These are phyloP conservation scores for Channa striata DNA, from an alignment of 2,797 vertebrate genomes.

Conservation along the genomic window DNA sequence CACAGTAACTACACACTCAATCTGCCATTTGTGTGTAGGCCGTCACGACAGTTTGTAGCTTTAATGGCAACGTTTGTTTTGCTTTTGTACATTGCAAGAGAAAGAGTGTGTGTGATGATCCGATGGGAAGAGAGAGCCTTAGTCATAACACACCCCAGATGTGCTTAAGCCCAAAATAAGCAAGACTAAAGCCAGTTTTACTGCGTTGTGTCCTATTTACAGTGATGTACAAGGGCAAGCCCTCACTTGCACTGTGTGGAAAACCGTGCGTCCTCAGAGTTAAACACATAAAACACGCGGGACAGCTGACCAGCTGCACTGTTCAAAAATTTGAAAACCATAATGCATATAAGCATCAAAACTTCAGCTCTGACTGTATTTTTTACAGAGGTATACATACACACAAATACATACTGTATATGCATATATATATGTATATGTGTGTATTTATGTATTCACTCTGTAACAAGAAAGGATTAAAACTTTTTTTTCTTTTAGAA, in stretches of 20 bases:
- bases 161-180: constrained; percentile 71
- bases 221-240: constrained; percentile 40
- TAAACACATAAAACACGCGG: constrained; percentile 55
- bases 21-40: constrained; percentile 11
- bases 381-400: constrained; percentile 39
- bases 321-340: constrained; percentile 17
- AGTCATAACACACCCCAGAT: constrained; percentile 70
- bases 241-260: constrained; percentile 40
- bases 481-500: constrained; percentile 52
- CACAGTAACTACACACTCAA: constrained; percentile 16
- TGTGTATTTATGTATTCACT: too few species aligned
- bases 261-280: constrained; percentile 44
- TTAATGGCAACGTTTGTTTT: constrained; percentile 42
- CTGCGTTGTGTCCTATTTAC: constrained; percentile 50
- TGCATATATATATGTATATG: too few species aligned
- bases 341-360: constrained; percentile 14
- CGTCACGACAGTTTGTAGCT: constrained; percentile 30
- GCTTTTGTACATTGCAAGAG: constrained; percentile 24
- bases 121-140: constrained; percentile 45
- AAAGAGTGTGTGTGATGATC: constrained; percentile 43
- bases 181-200: constrained; percentile 58
- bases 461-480: constrained; percentile 46
- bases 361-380: constrained; percentile 33
- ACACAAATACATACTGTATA: too few species aligned
- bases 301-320: constrained; percentile 27